phyloP scores from a whole-genome alignment of 2,888 invertebrate genomes.

The Dexiosoma caninum region DNA sequence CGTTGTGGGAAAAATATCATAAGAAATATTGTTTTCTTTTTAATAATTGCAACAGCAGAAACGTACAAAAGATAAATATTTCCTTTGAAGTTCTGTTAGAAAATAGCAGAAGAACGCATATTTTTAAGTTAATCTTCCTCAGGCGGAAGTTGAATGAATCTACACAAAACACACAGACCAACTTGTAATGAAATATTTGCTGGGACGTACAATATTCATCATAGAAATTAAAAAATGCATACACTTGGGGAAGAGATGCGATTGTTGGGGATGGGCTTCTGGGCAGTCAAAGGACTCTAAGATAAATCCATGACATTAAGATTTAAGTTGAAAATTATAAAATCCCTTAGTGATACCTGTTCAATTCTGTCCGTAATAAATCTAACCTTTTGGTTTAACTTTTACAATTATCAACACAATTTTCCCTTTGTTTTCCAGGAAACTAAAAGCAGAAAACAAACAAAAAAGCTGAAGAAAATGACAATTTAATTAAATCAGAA shows the following conservation, averaged over 20 bases:
- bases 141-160: conserved; percentile 11
- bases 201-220: too few relatives aligned
- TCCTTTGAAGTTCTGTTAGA: conserved; percentile 8
- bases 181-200: too few relatives aligned
- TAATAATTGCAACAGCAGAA: conserved; percentile 3
- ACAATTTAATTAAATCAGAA: conserved; percentile 31
- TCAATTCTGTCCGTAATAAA: too few relatives aligned
- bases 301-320: too few relatives aligned
- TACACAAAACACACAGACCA: too few relatives aligned
- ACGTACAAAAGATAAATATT: not conserved
- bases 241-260: too few relatives aligned
- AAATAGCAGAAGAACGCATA: not conserved
- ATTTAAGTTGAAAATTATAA: too few relatives aligned
- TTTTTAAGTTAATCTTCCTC: conserved; percentile 15
- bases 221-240: too few relatives aligned
- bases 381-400: not conserved
- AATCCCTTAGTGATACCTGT: too few relatives aligned
- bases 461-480: not conserved
- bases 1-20: not conserved
- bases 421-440: not conserved
- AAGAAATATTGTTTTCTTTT: not conserved
- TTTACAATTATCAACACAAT: not conserved
- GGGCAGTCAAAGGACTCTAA: too few relatives aligned
- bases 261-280: too few relatives aligned
- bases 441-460: not conserved